These are phyloP conservation scores for Ctenosaura bakeri DNA, from an alignment of 2,797 vertebrate genomes.

Conservation along the genomic window DNA sequence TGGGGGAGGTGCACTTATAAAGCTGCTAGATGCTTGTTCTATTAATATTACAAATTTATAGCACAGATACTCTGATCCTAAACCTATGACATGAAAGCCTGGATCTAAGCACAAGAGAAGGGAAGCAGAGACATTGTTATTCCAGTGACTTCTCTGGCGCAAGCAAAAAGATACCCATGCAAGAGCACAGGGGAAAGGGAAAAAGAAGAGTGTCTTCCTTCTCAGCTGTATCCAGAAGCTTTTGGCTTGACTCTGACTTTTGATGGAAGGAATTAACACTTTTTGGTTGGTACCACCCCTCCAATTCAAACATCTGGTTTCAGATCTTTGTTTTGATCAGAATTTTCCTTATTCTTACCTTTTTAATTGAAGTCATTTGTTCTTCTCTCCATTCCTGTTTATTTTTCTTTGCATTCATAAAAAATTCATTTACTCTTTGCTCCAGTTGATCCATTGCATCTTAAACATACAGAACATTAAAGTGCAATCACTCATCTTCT, in stretches of 20 bases:
- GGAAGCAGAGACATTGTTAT: no score
- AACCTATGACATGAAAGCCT: background rate
- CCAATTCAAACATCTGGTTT: background rate
- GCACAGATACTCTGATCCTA: background rate
- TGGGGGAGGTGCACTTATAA: no score
- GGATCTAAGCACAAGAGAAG: no score
- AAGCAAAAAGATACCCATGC: no score
- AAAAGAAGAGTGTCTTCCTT: no score
- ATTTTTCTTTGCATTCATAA: constrained; percentile 98
- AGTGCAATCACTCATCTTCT: constrained; percentile 56
- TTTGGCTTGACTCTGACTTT: no score
- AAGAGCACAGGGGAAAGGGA: no score
- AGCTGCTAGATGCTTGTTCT: background rate
- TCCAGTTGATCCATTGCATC: constrained; percentile 99
- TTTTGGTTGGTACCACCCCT: no score
- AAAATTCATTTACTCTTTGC: constrained; percentile 98
- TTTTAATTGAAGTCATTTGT: constrained; percentile 98
- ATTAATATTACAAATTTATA: background rate
- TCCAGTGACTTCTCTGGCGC: no score
- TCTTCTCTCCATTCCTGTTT: constrained; percentile 99
- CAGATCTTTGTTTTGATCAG: background rate
- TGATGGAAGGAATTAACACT: no score
- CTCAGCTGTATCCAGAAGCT: no score
- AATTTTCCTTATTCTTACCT: constrained; percentile 82
- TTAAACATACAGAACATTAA: constrained; percentile 77